Evolutionary conservation across 2,797 vertebrate species (phyloP).

Genomic region (Sebastes steindachneri): DNA sequence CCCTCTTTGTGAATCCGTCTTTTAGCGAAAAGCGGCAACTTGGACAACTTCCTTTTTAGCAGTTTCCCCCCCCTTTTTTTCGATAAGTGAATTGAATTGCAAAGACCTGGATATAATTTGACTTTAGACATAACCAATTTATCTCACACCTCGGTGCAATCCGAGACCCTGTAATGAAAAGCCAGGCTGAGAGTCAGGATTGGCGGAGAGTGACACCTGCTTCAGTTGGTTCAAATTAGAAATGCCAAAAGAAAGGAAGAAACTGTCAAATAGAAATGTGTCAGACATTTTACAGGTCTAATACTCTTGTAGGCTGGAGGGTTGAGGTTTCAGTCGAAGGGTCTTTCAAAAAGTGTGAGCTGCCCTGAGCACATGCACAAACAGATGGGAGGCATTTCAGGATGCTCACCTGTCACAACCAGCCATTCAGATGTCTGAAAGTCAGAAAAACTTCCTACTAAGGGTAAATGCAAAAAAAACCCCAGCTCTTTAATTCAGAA

Average conservation of each 20-base stretch:
- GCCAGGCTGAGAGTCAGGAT: constrained; percentile 58
- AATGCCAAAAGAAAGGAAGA: constrained; percentile 79
- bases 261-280: constrained; percentile 78
- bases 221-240: constrained; percentile 83
- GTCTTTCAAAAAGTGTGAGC: constrained; percentile 51
- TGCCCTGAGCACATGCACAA: constrained; percentile 15
- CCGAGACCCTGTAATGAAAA: constrained; percentile 75
- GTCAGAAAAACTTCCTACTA: background rate
- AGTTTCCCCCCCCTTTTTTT: constrained; percentile 44
- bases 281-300: constrained; percentile 71
- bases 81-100: constrained; percentile 77
- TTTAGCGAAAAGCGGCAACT: constrained; percentile 55
- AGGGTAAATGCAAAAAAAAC: background rate
- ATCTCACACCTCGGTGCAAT: constrained; percentile 71
- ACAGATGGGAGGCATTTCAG: constrained; percentile 17
- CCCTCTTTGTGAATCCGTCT: constrained; percentile 56
- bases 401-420: constrained; percentile 1
- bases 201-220: constrained; percentile 84
- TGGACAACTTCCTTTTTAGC: constrained; percentile 53
- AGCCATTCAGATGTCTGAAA: background rate
- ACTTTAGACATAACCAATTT: constrained; percentile 85
- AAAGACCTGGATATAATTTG: constrained; percentile 80
- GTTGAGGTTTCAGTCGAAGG: constrained; percentile 56
- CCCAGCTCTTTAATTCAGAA: background rate
- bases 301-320: constrained; percentile 61